Base-by-base conservation (phyloP, 1,140 invertebrate genomes). In the Lepidotrigona ventralis region DNA sequence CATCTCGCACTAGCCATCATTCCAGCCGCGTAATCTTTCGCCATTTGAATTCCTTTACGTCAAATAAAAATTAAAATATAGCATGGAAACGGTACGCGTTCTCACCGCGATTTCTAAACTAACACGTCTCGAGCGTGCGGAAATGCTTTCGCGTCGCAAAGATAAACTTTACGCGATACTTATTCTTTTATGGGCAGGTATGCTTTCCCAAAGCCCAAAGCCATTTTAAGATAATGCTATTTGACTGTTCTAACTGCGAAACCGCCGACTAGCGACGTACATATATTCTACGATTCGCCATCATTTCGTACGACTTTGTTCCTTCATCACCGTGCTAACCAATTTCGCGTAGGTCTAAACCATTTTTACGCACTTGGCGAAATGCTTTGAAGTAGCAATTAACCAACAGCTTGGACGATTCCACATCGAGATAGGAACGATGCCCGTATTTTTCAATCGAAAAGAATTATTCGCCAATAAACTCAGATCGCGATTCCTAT, bases 21-120 rank as follows among this genome's bases (percentile, higher is more conserved):
- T n/a, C 9, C 46, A 70, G 14, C n/a, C 51, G n/a, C 17, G 21
- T 39, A 68, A 76, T 81, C 76, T 68, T 81, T 76, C 74, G 58
- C 74, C 64, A 53, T 77, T 82, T 58, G 63, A 82, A 82, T 73
- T 80, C 70, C 70, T 23, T 3, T 17, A 3, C 21, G n/a, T 80
- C 51, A 60, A 77, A 85, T 85, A 86, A 86, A n/a, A 86, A 77
- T 81, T 60, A 77, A 81, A 71, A 85, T 71, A 46, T 70, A 51
- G 46, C 33, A 23, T 15, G 46, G 60, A 82, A 70, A 39, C 21
- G 15, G 8, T 19, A 17, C 39, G 39, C 69, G 14, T 71, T 51
- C 23, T 51, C n/a, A 11, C n/a, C 66, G 58, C 74, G 29, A 56
- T 56, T 56, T 79, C 78, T 26, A 60, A 60, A 51, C 64, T 6